Evolutionary conservation across 1,140 invertebrate genomes (phyloP).

Genomic region (Propsilocerus akamusi): DNA sequence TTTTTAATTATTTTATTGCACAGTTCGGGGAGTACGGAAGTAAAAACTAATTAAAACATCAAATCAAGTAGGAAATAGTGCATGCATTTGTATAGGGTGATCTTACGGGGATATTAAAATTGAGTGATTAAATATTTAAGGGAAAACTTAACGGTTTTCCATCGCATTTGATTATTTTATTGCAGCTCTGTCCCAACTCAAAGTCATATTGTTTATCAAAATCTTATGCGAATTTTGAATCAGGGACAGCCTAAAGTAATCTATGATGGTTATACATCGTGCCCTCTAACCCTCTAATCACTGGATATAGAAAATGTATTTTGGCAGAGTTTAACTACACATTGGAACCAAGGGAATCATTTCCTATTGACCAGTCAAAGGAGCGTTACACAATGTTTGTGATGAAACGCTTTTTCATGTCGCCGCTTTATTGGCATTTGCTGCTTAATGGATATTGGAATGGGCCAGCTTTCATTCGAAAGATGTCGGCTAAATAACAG

Average conservation of each 20-base stretch:
- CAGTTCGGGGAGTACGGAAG: no score
- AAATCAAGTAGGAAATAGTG: no score
- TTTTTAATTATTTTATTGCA: no score
- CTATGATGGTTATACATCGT: slow-evolving; percentile 94
- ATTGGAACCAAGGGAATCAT: slow-evolving; percentile 74
- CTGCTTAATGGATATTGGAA: slow-evolving; percentile 82
- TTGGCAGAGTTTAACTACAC: slow-evolving; percentile 91
- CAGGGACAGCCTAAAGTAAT: slow-evolving; percentile 27
- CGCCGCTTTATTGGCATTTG: slow-evolving; percentile 78
- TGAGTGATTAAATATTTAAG: no score
- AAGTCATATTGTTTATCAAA: slow-evolving; percentile 52
- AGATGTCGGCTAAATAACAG: no score
- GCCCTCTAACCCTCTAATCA: slow-evolving; percentile 89
- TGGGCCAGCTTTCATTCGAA: slow-evolving; percentile 58
- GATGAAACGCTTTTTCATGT: slow-evolving; percentile 82
- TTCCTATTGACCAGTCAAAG: slow-evolving; percentile 76
- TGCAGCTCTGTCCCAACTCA: slow-evolving; percentile 81
- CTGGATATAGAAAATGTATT: slow-evolving; percentile 63
- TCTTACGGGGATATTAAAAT: no score
- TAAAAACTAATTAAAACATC: no score
- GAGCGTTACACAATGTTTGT: slow-evolving; percentile 61
- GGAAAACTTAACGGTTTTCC: no score
- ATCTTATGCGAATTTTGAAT: slow-evolving; percentile 45
- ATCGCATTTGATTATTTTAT: no score
- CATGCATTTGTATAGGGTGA: no score